Evolutionary conservation across 1,140 invertebrate genomes (phyloP).

Genomic region (Calliphora vicina): DNA sequence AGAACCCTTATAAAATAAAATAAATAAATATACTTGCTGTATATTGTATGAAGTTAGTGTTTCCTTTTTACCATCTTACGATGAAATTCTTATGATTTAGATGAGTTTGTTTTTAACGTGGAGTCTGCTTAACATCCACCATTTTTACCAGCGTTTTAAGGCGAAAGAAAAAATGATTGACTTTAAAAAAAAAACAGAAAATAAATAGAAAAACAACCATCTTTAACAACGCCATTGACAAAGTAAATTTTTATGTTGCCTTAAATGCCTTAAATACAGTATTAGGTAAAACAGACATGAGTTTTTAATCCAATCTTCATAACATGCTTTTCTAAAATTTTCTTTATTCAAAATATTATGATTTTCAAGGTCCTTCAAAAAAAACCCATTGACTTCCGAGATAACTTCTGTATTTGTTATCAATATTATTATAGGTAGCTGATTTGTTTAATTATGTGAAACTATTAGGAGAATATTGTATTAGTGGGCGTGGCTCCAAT

Average conservation of each 20-base stretch:
- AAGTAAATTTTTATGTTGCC: neutral
- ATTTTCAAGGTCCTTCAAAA: too few species aligned
- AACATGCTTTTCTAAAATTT: too few species aligned
- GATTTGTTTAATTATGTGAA: too few species aligned
- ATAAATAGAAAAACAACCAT: neutral
- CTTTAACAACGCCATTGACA: neutral
- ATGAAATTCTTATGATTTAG: conserved; percentile 18
- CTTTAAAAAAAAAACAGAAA: neutral
- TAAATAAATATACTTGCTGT: neutral
- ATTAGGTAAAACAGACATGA: too few species aligned
- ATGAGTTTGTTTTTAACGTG: neutral
- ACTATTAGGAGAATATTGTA: too few species aligned
- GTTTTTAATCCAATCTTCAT: too few species aligned
- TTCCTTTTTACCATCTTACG: neutral
- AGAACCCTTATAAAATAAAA: neutral
- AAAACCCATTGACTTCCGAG: too few species aligned
- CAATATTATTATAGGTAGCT: too few species aligned
- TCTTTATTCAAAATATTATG: too few species aligned
- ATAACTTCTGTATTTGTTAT: too few species aligned
- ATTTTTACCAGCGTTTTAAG: neutral
- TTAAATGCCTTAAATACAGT: too few species aligned
- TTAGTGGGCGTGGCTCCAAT: too few species aligned
- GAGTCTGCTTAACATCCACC: neutral
- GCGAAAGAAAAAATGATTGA: neutral
- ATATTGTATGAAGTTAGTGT: neutral